Evolutionary conservation across 2,113 vertebrate genomes (phyloP).

Genomic region (western clawed frog (Xenopus tropicalis)): DNA sequence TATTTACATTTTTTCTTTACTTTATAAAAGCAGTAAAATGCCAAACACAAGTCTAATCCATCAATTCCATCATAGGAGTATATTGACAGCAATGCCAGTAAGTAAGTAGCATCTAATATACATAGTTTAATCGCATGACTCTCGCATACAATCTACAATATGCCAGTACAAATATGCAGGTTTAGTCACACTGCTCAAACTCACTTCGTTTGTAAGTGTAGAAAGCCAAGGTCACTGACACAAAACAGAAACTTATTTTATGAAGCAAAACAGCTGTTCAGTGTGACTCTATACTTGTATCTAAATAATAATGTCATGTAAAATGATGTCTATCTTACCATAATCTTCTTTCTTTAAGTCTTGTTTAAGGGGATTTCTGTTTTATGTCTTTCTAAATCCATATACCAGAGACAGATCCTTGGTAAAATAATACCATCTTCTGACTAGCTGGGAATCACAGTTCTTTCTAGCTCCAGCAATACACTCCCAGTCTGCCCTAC

Average conservation of each 20-base stretch:
- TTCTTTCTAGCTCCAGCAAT: constrained; percentile 57
- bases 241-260: constrained; percentile 40
- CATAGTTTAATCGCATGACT: no score
- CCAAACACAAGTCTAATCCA: no score
- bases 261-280: constrained; percentile 26
- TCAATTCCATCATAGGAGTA: no score
- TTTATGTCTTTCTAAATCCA: constrained; percentile 65
- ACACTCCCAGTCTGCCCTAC: constrained; percentile 63
- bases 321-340: constrained; percentile 63
- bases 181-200: neutral
- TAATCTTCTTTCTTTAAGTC: constrained; percentile 54
- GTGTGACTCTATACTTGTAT: constrained; percentile 29
- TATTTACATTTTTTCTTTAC: no score
- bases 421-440: constrained; percentile 53
- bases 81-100: no score
- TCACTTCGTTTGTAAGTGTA: neutral
- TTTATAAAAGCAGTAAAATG: no score
- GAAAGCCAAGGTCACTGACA: constrained; percentile 43
- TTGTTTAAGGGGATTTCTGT: constrained; percentile 50
- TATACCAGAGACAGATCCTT: constrained; percentile 53
- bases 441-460: constrained; percentile 60
- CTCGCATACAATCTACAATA: no score
- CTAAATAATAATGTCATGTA: constrained; percentile 21
- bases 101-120: no score
- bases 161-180: no score